Evolutionary conservation across 2,888 invertebrate species (phyloP).

Genomic region (Agonopterix arenella): DNA sequence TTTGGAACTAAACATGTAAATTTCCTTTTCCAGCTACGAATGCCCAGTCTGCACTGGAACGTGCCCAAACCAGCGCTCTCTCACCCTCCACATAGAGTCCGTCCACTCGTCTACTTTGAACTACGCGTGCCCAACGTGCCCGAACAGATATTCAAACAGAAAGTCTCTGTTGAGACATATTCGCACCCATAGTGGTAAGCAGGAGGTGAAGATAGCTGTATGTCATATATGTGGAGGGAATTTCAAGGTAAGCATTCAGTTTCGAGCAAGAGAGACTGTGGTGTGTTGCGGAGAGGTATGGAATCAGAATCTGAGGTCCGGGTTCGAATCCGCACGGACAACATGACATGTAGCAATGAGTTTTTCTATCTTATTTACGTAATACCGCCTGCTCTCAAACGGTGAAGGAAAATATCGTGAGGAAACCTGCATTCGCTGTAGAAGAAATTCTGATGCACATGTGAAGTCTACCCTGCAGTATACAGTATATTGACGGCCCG

Average conservation of each 20-base stretch:
- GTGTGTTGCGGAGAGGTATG: too few species aligned
- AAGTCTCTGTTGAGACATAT: constrained; percentile 35
- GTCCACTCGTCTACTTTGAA: constrained; percentile 28
- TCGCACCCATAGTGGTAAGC: constrained; percentile 17
- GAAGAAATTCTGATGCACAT: too few species aligned
- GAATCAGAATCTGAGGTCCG: too few species aligned
- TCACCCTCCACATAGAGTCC: constrained; percentile 31
- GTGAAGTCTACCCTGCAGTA: too few species aligned
- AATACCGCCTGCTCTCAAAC: too few species aligned
- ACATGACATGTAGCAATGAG: too few species aligned
- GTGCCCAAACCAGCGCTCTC: constrained; percentile 30
- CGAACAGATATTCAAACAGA: constrained; percentile 28
- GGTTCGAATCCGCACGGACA: too few species aligned
- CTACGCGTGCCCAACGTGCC: constrained; percentile 30
- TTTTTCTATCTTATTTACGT: too few species aligned
- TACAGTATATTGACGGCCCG: too few species aligned
- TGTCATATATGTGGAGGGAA: constrained; percentile 52
- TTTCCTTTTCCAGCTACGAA: constrained; percentile 34
- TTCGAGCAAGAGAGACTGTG: too few species aligned
- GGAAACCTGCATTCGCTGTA: too few species aligned
- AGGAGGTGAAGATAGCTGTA: constrained; percentile 20
- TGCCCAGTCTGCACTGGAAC: constrained; percentile 40
- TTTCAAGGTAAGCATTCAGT: constrained; percentile 39
- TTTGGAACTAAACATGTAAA: background rate
- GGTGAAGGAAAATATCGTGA: too few species aligned